phyloP scores from a whole-genome alignment of 2,113 vertebrate species.

The Hepsetus odoe region DNA sequence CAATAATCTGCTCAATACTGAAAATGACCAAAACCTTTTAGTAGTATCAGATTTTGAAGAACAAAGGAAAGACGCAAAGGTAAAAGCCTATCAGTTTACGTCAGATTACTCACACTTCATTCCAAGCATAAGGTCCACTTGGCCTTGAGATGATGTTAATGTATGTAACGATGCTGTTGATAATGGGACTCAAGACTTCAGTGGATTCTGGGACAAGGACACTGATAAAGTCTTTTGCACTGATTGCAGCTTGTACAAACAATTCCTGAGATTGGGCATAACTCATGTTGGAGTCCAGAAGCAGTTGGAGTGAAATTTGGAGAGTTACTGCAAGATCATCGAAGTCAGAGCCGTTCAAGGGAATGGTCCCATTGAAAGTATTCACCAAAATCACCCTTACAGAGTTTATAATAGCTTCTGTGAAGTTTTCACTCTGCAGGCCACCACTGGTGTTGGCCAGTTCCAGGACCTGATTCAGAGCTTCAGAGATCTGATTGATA shows the following conservation, averaged over 20 bases:
- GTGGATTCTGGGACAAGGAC: slow-evolving; percentile 43
- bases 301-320: slow-evolving; percentile 56
- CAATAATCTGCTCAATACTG: not conserved
- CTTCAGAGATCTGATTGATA: slow-evolving; percentile 57
- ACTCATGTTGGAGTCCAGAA: slow-evolving; percentile 58
- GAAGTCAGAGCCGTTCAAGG: slow-evolving; percentile 40
- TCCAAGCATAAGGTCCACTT: slow-evolving; percentile 61
- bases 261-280: slow-evolving; percentile 55
- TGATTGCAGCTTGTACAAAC: slow-evolving; percentile 55
- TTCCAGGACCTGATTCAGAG: slow-evolving; percentile 62
- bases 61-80: not conserved
- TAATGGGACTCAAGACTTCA: slow-evolving; percentile 54
- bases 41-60: not conserved
- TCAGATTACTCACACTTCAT: slow-evolving; percentile 68
- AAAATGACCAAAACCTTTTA: not conserved
- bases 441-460: slow-evolving; percentile 58
- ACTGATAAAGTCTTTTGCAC: slow-evolving; percentile 53
- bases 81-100: not conserved
- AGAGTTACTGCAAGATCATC: slow-evolving; percentile 60
- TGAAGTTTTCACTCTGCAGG: slow-evolving; percentile 63
- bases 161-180: slow-evolving; percentile 60
- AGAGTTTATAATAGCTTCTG: slow-evolving; percentile 53
- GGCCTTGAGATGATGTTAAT: slow-evolving; percentile 56
- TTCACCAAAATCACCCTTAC: slow-evolving; percentile 51
- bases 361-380: not conserved